Conservation (phyloP, 2,113 vertebrate species). For the Odobenus rosmarus region DNA sequence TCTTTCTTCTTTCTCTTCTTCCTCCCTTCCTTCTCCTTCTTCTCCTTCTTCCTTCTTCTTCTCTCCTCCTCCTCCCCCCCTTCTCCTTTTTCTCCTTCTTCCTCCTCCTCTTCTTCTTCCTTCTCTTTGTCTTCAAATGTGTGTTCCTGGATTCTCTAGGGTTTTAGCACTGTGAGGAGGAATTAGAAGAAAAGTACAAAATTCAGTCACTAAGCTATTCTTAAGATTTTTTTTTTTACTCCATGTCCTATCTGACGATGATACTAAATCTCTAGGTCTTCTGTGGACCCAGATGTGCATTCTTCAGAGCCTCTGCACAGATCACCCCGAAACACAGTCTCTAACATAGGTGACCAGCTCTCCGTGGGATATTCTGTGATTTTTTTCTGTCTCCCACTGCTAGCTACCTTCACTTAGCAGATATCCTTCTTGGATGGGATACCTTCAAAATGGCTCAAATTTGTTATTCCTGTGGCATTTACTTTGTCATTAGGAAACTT, state of each 20-base stretch:
- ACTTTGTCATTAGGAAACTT: not conserved
- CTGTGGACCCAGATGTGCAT: not conserved
- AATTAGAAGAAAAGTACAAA: not conserved
- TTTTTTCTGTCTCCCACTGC: not conserved
- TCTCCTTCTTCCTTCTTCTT: too few species aligned
- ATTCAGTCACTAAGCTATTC: not conserved
- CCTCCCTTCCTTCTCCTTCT: too few species aligned
- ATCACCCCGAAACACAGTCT: accelerated
- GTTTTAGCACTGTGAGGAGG: not conserved
- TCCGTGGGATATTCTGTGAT: not conserved
- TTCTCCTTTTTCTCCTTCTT: not conserved
- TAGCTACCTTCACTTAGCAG: not conserved
- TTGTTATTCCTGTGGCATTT: not conserved
- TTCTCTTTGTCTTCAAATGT: not conserved
- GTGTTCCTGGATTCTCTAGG: not conserved
- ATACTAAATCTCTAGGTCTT: not conserved
- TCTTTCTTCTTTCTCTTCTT: too few species aligned
- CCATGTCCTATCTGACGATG: not conserved
- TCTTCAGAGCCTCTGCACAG: not conserved
- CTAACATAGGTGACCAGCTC: not conserved
- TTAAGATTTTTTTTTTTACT: not conserved
- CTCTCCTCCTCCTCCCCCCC: not conserved
- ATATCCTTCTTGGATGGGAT: not conserved
- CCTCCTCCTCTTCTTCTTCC: not conserved
- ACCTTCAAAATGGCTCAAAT: not conserved